Percentiles rank a stretch among this genome's conserved stretches.
phyloP scores from a whole-genome alignment of 2,888 invertebrate species.

The Parapristionchus giblindavisi region DNA sequence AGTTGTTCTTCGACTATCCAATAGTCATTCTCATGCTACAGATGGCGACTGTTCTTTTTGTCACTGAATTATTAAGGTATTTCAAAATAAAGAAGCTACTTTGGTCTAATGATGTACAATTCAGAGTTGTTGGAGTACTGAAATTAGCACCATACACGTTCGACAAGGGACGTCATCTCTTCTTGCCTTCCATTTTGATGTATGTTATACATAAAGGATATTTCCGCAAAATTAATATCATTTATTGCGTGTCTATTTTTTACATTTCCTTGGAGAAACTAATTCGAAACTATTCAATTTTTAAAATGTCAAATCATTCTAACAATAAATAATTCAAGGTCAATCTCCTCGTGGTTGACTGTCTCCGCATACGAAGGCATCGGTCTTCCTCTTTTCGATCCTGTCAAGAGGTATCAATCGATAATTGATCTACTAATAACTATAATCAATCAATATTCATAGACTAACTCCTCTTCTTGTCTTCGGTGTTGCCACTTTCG shows the following conservation, averaged over 20 bases:
- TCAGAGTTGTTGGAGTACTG: constrained; percentile 62
- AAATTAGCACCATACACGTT: constrained; percentile 70
- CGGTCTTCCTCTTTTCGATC: constrained; percentile 75
- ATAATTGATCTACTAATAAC: constrained; percentile 55
- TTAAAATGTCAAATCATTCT: background rate
- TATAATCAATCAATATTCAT: background rate
- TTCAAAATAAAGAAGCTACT: constrained; percentile 23
- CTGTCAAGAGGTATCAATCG: constrained; percentile 73
- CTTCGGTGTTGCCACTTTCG: constrained; percentile 41
- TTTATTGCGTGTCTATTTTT: too few relatives aligned
- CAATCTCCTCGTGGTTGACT: constrained; percentile 72
- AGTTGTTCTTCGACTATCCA: constrained; percentile 73
- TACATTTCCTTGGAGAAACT: too few relatives aligned
- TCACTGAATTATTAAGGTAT: constrained; percentile 70
- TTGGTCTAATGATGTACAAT: constrained; percentile 8
- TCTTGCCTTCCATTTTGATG: constrained; percentile 72
- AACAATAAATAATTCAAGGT: background rate
- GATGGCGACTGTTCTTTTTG: constrained; percentile 71
- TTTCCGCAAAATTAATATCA: background rate
- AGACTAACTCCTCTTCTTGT: constrained; percentile 51
- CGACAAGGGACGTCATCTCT: constrained; percentile 71
- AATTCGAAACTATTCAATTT: background rate
- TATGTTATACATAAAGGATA: constrained; percentile 67
- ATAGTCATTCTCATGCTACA: constrained; percentile 73
- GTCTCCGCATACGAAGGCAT: constrained; percentile 74